Conservation (phyloP, 2,888 invertebrate species). For the Allacma fusca region DNA sequence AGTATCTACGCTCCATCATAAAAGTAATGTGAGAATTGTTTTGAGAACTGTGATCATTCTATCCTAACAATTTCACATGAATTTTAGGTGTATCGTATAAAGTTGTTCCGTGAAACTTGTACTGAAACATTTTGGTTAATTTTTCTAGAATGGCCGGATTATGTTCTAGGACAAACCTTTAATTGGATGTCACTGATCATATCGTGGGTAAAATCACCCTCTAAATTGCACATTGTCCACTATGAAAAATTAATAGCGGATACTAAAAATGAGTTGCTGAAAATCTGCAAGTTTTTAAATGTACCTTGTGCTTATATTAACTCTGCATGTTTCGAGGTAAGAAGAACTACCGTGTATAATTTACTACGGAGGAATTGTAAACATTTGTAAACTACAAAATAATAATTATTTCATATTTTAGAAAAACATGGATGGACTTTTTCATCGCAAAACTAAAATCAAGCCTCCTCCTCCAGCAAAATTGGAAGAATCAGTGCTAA, state of each 20-base stretch:
- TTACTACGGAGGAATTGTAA: neutral
- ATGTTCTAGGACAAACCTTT: slow-evolving; percentile 59
- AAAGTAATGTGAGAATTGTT: slow-evolving; percentile 57
- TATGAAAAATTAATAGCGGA: slow-evolving; percentile 60
- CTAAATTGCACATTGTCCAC: slow-evolving; percentile 57
- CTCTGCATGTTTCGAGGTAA: slow-evolving; percentile 54
- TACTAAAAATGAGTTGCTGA: slow-evolving; percentile 47
- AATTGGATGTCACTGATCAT: slow-evolving; percentile 61
- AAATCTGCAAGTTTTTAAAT: slow-evolving; percentile 54
- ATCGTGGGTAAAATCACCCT: slow-evolving; percentile 60
- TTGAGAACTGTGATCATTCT: neutral
- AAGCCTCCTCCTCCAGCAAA: slow-evolving; percentile 22
- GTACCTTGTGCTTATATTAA: slow-evolving; percentile 47
- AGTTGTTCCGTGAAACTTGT: too few species aligned
- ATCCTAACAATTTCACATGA: neutral
- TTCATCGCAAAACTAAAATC: slow-evolving; percentile 50
- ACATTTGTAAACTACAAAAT: slow-evolving; percentile 1
- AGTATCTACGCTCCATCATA: slow-evolving; percentile 62
- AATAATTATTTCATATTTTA: slow-evolving; percentile 7
- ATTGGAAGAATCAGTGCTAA: slow-evolving; percentile 45
- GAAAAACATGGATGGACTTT: slow-evolving; percentile 51
- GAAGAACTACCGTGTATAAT: slow-evolving; percentile 43
- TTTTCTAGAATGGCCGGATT: slow-evolving; percentile 61
- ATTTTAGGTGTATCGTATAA: too few species aligned
- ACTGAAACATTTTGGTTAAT: too few species aligned